phyloP scores from a whole-genome alignment of 2,888 invertebrate genomes.

The Nomada ferruginata region DNA sequence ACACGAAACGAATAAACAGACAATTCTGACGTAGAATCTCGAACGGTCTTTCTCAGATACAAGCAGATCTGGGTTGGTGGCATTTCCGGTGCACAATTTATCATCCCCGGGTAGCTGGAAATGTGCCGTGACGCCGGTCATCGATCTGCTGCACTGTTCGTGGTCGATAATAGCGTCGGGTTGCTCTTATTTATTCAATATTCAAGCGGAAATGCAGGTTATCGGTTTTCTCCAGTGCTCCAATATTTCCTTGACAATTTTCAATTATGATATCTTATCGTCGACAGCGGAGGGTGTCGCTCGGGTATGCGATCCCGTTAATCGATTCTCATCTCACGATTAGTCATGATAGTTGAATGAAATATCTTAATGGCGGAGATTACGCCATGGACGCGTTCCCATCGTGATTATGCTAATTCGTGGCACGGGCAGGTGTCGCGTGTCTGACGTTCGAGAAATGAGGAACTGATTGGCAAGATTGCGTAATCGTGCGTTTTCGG shows the following conservation, averaged over 20 bases:
- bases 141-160: conserved; percentile 3
- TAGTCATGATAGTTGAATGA: conserved; percentile 41
- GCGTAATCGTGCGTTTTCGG: background rate
- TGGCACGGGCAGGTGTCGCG: conserved; percentile 24
- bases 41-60: conserved; percentile 20
- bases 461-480: background rate
- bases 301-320: conserved; percentile 54
- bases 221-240: conserved; percentile 14
- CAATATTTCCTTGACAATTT: conserved; percentile 16
- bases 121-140: conserved; percentile 26
- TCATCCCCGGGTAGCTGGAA: conserved; percentile 43
- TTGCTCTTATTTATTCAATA: conserved; percentile 45
- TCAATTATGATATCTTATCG: conserved; percentile 35
- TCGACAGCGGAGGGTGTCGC: conserved; percentile 13
- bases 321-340: conserved; percentile 50
- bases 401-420: conserved; percentile 37
- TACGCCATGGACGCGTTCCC: conserved; percentile 51
- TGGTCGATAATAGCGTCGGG: conserved; percentile 32
- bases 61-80: background rate
- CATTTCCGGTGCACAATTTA: conserved; percentile 46
- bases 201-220: conserved; percentile 35
- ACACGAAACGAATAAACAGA: background rate
- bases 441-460: background rate
- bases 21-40: conserved; percentile 12
- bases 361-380: conserved; percentile 55